Conservation (phyloP, 2,888 invertebrate genomes). For the Pteria penguin region DNA sequence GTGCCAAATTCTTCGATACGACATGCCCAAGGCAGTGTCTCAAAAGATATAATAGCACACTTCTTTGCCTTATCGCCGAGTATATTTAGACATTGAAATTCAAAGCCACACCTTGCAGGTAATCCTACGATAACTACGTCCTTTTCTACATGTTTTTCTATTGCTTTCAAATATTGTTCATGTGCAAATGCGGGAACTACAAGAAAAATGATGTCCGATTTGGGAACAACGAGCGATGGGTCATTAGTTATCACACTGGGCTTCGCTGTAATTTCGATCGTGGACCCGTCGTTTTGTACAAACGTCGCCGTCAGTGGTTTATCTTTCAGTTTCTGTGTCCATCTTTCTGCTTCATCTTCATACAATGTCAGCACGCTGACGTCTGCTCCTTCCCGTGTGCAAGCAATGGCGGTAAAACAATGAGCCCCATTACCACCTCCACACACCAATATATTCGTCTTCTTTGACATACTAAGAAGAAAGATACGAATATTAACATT, state of each 20-base stretch:
- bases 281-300: conserved; percentile 32
- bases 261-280: conserved; percentile 44
- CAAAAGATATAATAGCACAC: conserved; percentile 64
- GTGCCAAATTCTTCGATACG: conserved; percentile 66
- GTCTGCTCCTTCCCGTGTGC: conserved; percentile 54
- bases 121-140: conserved; percentile 66
- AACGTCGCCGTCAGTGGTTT: conserved; percentile 48
- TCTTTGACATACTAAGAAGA: neutral
- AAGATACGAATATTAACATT: too few species aligned
- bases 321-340: conserved; percentile 51
- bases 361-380: conserved; percentile 64
- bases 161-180: conserved; percentile 62
- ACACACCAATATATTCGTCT: conserved; percentile 55
- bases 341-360: conserved; percentile 67
- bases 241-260: conserved; percentile 59
- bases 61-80: conserved; percentile 50
- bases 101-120: conserved; percentile 72
- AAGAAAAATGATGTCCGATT: conserved; percentile 64
- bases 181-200: conserved; percentile 72
- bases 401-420: conserved; percentile 61
- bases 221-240: conserved; percentile 56
- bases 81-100: conserved; percentile 64
- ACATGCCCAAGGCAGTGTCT: conserved; percentile 70
- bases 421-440: conserved; percentile 74
- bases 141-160: conserved; percentile 60